phyloP scores from a whole-genome alignment of 2,113 vertebrate genomes.

The Buteo buteo region DNA sequence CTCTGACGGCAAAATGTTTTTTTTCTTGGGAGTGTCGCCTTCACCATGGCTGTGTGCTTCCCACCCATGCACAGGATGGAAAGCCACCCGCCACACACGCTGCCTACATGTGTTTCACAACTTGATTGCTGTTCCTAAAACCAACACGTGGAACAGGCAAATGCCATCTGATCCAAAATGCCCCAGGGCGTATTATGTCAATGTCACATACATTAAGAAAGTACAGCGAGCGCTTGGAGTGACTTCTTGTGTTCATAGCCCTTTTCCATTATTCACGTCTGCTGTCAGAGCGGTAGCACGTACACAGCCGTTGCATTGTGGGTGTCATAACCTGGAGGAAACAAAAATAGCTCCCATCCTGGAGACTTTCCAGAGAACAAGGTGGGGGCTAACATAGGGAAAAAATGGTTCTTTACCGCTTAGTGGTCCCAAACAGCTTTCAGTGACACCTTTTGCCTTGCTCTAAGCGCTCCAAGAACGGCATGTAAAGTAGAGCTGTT shows the following conservation, averaged over 20 bases:
- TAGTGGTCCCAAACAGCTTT: not conserved
- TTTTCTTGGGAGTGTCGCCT: not conserved
- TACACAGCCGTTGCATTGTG: not conserved
- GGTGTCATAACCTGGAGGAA: not conserved
- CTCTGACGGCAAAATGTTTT: accelerated
- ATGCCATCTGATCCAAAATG: not conserved
- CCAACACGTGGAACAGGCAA: not conserved
- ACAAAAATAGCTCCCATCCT: not conserved
- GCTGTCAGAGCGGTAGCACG: not conserved
- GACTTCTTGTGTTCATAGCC: not conserved
- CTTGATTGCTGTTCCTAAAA: conserved; percentile 2
- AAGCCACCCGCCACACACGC: not conserved
- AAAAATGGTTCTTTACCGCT: not conserved
- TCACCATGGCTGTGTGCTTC: not conserved
- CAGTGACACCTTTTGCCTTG: not conserved
- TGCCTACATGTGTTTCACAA: conserved; percentile 1
- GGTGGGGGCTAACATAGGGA: not conserved
- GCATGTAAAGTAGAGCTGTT: not conserved
- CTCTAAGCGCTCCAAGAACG: not conserved
- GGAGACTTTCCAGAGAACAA: not conserved
- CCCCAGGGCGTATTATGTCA: not conserved
- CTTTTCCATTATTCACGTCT: not conserved
- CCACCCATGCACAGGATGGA: not conserved
- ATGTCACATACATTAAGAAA: not conserved
- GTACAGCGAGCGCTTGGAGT: not conserved